phyloP scores from a whole-genome alignment of 2,113 vertebrate genomes.

The Muntiacus reevesi region DNA sequence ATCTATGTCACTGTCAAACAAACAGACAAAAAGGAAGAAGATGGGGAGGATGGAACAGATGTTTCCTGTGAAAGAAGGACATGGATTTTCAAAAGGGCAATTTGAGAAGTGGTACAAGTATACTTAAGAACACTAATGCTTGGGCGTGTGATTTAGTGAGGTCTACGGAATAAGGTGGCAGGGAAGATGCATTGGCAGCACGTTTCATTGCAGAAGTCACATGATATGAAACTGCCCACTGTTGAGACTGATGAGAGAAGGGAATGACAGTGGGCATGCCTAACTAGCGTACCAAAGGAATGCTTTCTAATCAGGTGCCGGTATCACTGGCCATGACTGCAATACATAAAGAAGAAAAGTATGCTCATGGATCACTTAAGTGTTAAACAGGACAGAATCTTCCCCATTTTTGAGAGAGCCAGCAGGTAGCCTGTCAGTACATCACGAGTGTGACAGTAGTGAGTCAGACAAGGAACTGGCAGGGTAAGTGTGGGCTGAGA shows the following conservation, averaged over 20 bases:
- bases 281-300: not conserved
- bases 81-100: conserved; percentile 2
- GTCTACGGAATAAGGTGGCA: not conserved
- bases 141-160: not conserved
- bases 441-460: conserved; percentile 1
- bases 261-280: not conserved
- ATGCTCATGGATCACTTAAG: conserved; percentile 26
- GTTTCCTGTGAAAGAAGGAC: not conserved
- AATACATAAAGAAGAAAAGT: not conserved
- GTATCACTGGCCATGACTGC: not conserved
- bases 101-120: not conserved
- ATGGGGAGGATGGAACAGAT: not conserved
- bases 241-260: not conserved
- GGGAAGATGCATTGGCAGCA: not conserved
- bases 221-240: not conserved
- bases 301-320: not conserved
- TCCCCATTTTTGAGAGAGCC: conserved; percentile 31
- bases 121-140: not conserved
- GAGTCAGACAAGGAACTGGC: conserved; percentile 23
- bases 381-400: conserved; percentile 39
- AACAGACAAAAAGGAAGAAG: not conserved
- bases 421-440: conserved; percentile 55
- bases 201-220: not conserved
- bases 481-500: conserved; percentile 39
- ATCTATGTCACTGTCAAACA: not conserved